Percentiles rank a stretch among this genome's conserved stretches.
Conservation (phyloP, 2,888 invertebrate genomes). For the Quadriops clusia region DNA sequence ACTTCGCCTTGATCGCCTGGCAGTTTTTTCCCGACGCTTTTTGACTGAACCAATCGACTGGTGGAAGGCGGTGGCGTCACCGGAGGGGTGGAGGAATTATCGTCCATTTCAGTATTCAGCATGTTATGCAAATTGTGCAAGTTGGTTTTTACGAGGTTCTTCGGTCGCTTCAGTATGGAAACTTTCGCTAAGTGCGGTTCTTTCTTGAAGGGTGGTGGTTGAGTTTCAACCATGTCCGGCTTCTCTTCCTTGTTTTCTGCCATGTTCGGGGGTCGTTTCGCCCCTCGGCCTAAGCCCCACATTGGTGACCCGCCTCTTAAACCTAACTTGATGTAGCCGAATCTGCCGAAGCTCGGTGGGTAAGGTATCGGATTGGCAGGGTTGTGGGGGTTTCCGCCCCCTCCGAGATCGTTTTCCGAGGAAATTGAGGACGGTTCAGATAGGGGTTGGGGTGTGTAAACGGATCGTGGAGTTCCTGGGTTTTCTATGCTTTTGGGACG, state of each 20-base stretch:
- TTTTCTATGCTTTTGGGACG: constrained; percentile 48
- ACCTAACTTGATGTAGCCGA: constrained; percentile 48
- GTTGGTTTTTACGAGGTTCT: constrained; percentile 32
- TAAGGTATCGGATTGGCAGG: constrained; percentile 47
- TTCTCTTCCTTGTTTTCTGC: neutral
- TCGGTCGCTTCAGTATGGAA: constrained; percentile 48
- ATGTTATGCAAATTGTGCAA: constrained; percentile 30
- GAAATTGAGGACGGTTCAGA: constrained; percentile 2
- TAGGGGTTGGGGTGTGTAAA: constrained; percentile 30
- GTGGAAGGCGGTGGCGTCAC: constrained; percentile 37
- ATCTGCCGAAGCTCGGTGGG: constrained; percentile 46
- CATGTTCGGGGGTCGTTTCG: neutral
- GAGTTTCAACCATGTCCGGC: neutral
- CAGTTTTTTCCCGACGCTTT: constrained; percentile 23
- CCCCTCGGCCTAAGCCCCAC: constrained; percentile 45
- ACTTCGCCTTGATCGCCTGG: constrained; percentile 11
- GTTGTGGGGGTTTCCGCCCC: constrained; percentile 43
- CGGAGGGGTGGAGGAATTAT: constrained; percentile 45
- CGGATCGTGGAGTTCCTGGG: constrained; percentile 42
- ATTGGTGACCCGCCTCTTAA: constrained; percentile 44
- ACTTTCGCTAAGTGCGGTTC: constrained; percentile 42
- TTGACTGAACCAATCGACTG: constrained; percentile 13
- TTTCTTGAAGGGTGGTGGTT: constrained; percentile 32
- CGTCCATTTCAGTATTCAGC: constrained; percentile 41
- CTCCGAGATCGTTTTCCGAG: constrained; percentile 20